Conservation (phyloP, 2,113 vertebrate genomes). For the Mirounga angustirostris region DNA sequence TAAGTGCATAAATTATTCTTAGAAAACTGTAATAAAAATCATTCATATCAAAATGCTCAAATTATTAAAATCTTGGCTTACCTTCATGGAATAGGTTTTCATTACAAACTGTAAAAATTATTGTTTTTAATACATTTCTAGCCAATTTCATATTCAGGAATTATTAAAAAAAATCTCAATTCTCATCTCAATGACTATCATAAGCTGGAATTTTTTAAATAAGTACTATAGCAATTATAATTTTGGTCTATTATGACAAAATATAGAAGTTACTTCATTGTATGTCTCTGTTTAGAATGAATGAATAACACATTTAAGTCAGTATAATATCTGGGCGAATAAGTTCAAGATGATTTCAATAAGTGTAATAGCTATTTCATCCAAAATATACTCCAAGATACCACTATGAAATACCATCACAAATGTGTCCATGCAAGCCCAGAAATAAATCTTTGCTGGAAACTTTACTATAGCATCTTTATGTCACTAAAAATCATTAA, state of each 20-base stretch:
- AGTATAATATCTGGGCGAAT: constrained; percentile 54
- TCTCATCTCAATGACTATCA: constrained; percentile 38
- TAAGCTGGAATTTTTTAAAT: constrained; percentile 18
- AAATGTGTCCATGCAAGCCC: background rate
- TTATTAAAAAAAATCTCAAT: background rate
- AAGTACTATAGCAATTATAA: background rate
- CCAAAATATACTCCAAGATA: background rate
- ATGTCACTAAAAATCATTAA: background rate
- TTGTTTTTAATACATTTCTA: constrained; percentile 55
- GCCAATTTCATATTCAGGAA: background rate
- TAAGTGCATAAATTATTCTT: constrained; percentile 28
- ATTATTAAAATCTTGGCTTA: constrained; percentile 46
- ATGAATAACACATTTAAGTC: constrained; percentile 63
- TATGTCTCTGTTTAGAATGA: constrained; percentile 38
- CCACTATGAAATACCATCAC: background rate
- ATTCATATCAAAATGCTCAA: background rate
- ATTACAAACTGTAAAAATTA: constrained; percentile 16
- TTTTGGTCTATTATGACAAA: constrained; percentile 35
- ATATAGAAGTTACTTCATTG: constrained; percentile 36
- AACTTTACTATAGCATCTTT: background rate
- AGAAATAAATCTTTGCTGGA: background rate
- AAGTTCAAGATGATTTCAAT: constrained; percentile 54
- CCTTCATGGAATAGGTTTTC: constrained; percentile 22
- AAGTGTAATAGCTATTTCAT: constrained; percentile 40
- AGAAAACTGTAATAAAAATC: constrained; percentile 20